These are phyloP conservation scores for Dolichopus griseipennis DNA, from an alignment of 2,888 invertebrate genomes.

Conservation along the genomic window DNA sequence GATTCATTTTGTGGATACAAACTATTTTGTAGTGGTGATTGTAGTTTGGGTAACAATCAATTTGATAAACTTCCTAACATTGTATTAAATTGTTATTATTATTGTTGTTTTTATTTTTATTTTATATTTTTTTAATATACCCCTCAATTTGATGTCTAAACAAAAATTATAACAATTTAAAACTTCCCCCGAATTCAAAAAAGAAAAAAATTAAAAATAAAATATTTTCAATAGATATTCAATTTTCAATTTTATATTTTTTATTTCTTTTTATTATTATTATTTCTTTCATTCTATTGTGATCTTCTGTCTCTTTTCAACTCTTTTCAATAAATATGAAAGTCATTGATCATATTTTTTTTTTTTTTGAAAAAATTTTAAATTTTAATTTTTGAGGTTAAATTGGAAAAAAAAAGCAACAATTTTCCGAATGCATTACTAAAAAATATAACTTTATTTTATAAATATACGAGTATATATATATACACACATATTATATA, in stretches of 20 bases:
- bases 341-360: not conserved
- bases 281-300: too few species aligned
- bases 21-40: not conserved
- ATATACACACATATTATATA: not conserved
- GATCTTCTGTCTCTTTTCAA: too few species aligned
- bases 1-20: not conserved
- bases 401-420: not conserved
- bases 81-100: too few species aligned
- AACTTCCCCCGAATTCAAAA: too few species aligned
- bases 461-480: not conserved
- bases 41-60: too few species aligned
- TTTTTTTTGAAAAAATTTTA: not conserved
- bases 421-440: too few species aligned
- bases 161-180: too few species aligned
- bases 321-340: not conserved
- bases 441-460: not conserved
- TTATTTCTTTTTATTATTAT: not conserved
- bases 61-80: too few species aligned
- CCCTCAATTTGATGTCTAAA: not conserved
- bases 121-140: too few species aligned
- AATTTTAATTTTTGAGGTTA: not conserved
- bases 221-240: not conserved
- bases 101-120: too few species aligned
- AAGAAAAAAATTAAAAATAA: too few species aligned
- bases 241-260: not conserved